Evolutionary conservation across 2,113 vertebrate genomes (phyloP), one percentile per base, ranked within the genome.

Genomic region (Pleuronectes platessa): DNA sequence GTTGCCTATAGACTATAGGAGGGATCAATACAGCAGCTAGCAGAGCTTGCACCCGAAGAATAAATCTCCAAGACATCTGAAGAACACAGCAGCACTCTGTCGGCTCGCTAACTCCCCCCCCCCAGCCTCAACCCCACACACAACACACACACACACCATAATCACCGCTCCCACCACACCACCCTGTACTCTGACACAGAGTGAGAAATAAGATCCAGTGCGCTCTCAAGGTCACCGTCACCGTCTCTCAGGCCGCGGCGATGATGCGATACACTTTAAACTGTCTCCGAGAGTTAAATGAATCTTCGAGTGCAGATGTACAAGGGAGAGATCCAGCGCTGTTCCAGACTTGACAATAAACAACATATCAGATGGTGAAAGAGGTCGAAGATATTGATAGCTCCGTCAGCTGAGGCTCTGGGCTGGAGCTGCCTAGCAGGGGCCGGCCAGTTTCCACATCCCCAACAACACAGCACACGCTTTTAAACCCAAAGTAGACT

Each of bases 311-410:
- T 27, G 63, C 81, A 78, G 74, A 76, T 26, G 68, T 79, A 89
- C 85, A 89, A 83, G 54, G 24, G 56, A 77, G 72, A 68, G 75
- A 84, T 83, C 73, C 75, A 79, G 81, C 21, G 20, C 82, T 84
- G 82, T 72, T 83, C 71, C 77, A 90, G 80, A 71, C 85, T 78
- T 81, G 72, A 89, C 88, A 85, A 88, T 89, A 91, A 91, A 93
- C 88, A 93, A 89, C 83, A 83, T 89, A 92, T 94, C 89, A 90
- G 84, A 90, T 88, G 72, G 83, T 85, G 86, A 85, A 90, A 83
- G 84, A 89, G 90, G 86, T 88, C 80, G 51, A 92, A 90, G 66
- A 71, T 90, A 90, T 91, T 78, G 91, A 93, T 87, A 89, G 79
- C 21, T 81, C 73, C 76, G 86, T 92, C 88, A 89, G 83, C 78